Percentiles rank a stretch among this genome's conserved stretches.
phyloP scores from a whole-genome alignment of 1,140 invertebrate genomes.

The Drosophila elegans region DNA sequence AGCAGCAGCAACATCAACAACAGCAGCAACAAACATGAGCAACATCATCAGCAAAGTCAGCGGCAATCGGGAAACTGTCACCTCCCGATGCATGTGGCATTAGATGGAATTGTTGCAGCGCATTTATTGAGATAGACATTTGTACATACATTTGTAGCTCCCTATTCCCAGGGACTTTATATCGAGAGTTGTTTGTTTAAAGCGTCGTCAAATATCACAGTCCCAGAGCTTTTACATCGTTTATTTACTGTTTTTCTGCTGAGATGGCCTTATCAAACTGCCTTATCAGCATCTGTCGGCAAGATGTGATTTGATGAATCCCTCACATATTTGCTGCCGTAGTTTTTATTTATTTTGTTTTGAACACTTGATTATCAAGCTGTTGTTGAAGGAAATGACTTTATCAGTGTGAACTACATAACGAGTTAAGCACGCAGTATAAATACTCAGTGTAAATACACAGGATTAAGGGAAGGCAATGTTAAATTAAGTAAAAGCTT shows the following conservation, averaged over 20 bases:
- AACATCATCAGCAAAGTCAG: slow-evolving; percentile 6
- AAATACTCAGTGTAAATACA: neutral
- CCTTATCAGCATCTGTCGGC: slow-evolving; percentile 44
- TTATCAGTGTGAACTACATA: slow-evolving; percentile 40
- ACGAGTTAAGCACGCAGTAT: neutral
- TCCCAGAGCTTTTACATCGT: neutral
- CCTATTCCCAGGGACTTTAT: slow-evolving; percentile 3
- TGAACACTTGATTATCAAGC: slow-evolving; percentile 13
- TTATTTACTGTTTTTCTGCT: slow-evolving; percentile 18
- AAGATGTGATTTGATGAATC: slow-evolving; percentile 19
- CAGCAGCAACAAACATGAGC: slow-evolving; percentile 4
- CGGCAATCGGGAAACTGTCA: slow-evolving; percentile 20
- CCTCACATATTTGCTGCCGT: slow-evolving; percentile 3
- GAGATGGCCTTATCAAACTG: slow-evolving; percentile 24
- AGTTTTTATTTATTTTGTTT: slow-evolving; percentile 14
- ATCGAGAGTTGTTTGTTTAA: slow-evolving; percentile 8
- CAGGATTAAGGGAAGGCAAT: neutral
- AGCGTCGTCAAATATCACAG: slow-evolving; percentile 14
- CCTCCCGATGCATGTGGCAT: slow-evolving; percentile 27
- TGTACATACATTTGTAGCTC: slow-evolving; percentile 47
- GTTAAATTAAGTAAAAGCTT: too few relatives aligned
- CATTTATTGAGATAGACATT: slow-evolving; percentile 44
- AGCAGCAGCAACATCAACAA: slow-evolving; percentile 6
- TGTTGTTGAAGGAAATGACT: slow-evolving; percentile 1
- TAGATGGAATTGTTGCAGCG: slow-evolving; percentile 46